Evolutionary conservation across 1,140 invertebrate genomes (phyloP).

Genomic region (Thaumatotibia leucotreta): DNA sequence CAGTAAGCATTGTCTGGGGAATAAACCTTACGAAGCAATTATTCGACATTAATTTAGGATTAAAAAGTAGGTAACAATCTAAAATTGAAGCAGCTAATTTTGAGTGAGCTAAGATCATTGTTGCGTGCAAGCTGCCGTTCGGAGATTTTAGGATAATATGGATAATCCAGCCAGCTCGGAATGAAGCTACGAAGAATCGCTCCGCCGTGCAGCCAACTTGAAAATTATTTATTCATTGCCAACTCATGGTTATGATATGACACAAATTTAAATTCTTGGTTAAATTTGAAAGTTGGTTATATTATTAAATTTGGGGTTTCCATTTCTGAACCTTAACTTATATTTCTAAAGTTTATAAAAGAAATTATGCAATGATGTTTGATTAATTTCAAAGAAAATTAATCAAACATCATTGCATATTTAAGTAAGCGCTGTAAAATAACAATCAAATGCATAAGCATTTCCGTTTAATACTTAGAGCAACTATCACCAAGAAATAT

Average conservation of each 20-base stretch:
- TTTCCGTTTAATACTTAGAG: not conserved
- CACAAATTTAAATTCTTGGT: not conserved
- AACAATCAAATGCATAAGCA: not conserved
- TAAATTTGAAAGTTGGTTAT: not conserved
- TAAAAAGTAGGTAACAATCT: constrained; percentile 50
- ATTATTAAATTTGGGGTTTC: no score
- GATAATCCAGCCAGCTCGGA: constrained; percentile 52
- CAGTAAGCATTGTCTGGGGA: constrained; percentile 28
- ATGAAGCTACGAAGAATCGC: constrained; percentile 47
- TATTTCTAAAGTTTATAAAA: no score
- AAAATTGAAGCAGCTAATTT: constrained; percentile 46
- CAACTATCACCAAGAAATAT: constrained; percentile 29
- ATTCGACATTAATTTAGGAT: constrained; percentile 43
- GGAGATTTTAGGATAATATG: constrained; percentile 63
- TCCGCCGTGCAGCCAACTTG: constrained; percentile 39
- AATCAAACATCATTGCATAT: no score
- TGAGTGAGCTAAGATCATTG: constrained; percentile 43
- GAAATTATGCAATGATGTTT: no score
- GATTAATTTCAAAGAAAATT: no score
- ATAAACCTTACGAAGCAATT: constrained; percentile 37
- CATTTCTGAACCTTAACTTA: no score
- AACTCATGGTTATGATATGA: constrained; percentile 31
- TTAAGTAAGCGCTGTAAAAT: not conserved
- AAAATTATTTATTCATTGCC: constrained; percentile 60
- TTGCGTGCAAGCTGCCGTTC: constrained; percentile 33